Evolutionary conservation across 2,888 invertebrate species (phyloP).

Genomic region (Eubasilissa splendida): DNA sequence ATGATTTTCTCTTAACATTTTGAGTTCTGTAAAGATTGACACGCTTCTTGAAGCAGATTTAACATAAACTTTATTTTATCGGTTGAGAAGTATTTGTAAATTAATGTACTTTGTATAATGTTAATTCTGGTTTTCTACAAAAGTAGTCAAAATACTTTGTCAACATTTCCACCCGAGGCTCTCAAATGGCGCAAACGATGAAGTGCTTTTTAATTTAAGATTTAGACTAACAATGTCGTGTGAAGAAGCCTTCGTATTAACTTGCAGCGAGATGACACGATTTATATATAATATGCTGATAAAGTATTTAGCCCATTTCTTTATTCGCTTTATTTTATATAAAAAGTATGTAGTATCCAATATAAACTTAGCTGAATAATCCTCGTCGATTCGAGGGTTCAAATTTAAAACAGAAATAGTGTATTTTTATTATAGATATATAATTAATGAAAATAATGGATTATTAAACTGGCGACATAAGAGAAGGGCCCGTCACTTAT

Average conservation of each 20-base stretch:
- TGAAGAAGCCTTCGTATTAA: too few relatives aligned
- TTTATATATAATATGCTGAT: too few relatives aligned
- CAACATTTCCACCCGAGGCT: background rate
- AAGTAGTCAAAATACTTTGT: too few relatives aligned
- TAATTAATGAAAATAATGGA: slow-evolving; percentile 6
- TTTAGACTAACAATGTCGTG: background rate
- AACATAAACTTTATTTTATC: slow-evolving; percentile 6
- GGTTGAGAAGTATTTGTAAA: too few relatives aligned
- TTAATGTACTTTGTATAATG: too few relatives aligned
- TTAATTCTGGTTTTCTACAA: too few relatives aligned
- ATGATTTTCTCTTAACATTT: slow-evolving; percentile 19
- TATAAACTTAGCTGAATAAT: slow-evolving; percentile 16
- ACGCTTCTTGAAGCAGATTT: slow-evolving; percentile 24
- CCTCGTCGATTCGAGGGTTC: background rate
- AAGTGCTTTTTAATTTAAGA: slow-evolving; percentile 12
- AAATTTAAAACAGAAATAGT: slow-evolving; percentile 32
- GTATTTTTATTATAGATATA: slow-evolving; percentile 36
- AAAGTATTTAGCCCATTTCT: slow-evolving; percentile 12
- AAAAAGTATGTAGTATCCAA: slow-evolving; percentile 11
- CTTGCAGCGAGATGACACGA: too few relatives aligned
- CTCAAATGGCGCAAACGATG: background rate
- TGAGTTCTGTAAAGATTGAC: slow-evolving; percentile 10
- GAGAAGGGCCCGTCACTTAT: background rate
- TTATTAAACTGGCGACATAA: slow-evolving; percentile 9
- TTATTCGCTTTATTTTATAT: slow-evolving; percentile 2